phyloP scores from a whole-genome alignment of 2,888 invertebrate genomes.

The Parapristionchus giblindavisi region DNA sequence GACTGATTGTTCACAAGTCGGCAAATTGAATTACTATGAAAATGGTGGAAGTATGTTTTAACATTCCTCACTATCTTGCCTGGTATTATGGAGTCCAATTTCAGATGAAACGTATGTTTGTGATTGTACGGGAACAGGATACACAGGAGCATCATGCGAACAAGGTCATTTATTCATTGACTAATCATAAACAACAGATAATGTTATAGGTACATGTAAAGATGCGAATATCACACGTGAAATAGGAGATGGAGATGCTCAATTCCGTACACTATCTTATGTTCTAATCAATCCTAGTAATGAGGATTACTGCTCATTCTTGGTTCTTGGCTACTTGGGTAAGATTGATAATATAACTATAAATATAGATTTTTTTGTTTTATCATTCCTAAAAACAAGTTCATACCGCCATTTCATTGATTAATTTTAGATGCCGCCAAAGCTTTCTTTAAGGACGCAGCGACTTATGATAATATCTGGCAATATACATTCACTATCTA shows the following conservation, averaged over 20 bases:
- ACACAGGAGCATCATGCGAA: background rate
- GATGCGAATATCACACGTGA: background rate
- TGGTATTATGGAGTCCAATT: too few species aligned
- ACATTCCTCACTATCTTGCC: too few species aligned
- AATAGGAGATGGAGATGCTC: background rate
- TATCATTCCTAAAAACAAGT: background rate
- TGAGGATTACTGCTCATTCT: background rate
- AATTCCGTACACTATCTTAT: slow-evolving; percentile 1
- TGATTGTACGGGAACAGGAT: background rate
- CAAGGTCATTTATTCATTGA: background rate
- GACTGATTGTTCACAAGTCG: slow-evolving; percentile 13
- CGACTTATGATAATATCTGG: background rate
- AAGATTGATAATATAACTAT: too few species aligned
- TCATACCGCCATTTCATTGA: background rate
- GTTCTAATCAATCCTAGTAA: background rate
- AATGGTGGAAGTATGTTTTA: too few species aligned
- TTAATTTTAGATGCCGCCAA: background rate
- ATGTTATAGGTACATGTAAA: background rate
- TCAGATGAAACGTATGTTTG: too few species aligned
- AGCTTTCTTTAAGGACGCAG: background rate
- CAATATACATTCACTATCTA: slow-evolving; percentile 17
- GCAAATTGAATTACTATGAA: background rate
- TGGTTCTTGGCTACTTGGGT: background rate
- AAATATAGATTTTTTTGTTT: too few species aligned
- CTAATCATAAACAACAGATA: background rate